These are phyloP conservation scores for Tortricodes alternella DNA, from an alignment of 2,888 invertebrate genomes.

Conservation along the genomic window DNA sequence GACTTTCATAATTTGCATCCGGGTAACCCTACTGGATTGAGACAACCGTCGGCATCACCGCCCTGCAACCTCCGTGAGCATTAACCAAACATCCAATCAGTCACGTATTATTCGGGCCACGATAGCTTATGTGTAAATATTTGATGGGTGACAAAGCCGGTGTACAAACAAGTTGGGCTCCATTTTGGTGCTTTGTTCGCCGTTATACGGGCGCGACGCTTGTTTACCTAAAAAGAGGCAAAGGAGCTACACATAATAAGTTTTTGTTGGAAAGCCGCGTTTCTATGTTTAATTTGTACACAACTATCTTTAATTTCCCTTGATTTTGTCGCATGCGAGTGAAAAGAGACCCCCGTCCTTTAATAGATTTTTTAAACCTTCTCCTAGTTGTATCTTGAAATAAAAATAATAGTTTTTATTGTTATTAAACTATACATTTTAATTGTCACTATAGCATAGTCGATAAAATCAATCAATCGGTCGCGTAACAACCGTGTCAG, in stretches of 20 bases:
- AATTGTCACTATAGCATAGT: too few relatives aligned
- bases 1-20: too few relatives aligned
- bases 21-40: too few relatives aligned
- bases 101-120: constrained; percentile 35
- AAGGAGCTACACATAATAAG: constrained; percentile 4
- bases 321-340: not conserved
- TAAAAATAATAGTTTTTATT: too few relatives aligned
- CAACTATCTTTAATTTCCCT: constrained; percentile 11
- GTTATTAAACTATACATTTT: too few relatives aligned
- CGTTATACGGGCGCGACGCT: constrained; percentile 3
- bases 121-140: constrained; percentile 47
- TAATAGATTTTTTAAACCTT: constrained; percentile 12
- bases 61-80: constrained; percentile 11
- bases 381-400: too few relatives aligned
- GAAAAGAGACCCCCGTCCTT: not conserved
- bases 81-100: constrained; percentile 34
- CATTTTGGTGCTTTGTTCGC: constrained; percentile 20
- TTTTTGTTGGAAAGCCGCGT: constrained; percentile 10
- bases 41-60: not conserved
- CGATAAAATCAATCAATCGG: constrained; percentile 2
- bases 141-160: constrained; percentile 41
- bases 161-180: constrained; percentile 37
- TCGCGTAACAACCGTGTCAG: not conserved
- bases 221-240: constrained; percentile 16
- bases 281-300: constrained; percentile 2